Base-by-base conservation (phyloP, 1,140 invertebrate genomes). In the Formica selysi region DNA sequence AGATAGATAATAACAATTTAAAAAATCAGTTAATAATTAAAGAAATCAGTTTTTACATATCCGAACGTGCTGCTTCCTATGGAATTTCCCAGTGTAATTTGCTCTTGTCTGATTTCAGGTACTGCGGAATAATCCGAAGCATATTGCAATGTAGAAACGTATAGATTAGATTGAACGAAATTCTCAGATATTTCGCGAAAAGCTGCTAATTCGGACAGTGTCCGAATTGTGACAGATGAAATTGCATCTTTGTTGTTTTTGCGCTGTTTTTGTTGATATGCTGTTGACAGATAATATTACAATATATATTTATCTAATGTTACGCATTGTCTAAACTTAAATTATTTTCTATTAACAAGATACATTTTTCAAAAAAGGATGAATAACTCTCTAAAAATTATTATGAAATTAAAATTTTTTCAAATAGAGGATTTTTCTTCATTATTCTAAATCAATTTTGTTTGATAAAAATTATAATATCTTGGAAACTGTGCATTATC, bases 11-110 rank as follows among this genome's bases (percentile, higher is more conserved):
- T 44, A 44, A 44, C 10, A 11, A 44, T 44, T 8, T 38, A 11
- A 44, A 44, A 11, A 44, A 44, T 44, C 10, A 11, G 2, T 10
- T 11, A 44, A 44, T 44, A 44, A 44, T 44, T 44, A 44, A 44
- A 57, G 41, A 54, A 74, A 83, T 44, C 32, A 64, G 2, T 36
- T 61, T n/a, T 86, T 87, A 95, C 99, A 95, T 99, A 98, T 3
- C 99, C 99, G 93, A 99, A 99, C 19, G 98, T 98, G 1, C 99
- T 99, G 86, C 98, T 98, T 0, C 99, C 99, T 59, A 99, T 44
- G 95, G 92, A 99, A 98, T 93, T 98, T 98, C 0, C 97, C 2
- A 98, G 93, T 0, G 97, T 97, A 59, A 99, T 97, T 91, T 97
- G 96, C 48, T 97, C 97, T 76, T 97, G 96, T 41, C 96, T 96